Conservation (phyloP, 2,888 invertebrate genomes). For the Tachystola acroxantha region DNA sequence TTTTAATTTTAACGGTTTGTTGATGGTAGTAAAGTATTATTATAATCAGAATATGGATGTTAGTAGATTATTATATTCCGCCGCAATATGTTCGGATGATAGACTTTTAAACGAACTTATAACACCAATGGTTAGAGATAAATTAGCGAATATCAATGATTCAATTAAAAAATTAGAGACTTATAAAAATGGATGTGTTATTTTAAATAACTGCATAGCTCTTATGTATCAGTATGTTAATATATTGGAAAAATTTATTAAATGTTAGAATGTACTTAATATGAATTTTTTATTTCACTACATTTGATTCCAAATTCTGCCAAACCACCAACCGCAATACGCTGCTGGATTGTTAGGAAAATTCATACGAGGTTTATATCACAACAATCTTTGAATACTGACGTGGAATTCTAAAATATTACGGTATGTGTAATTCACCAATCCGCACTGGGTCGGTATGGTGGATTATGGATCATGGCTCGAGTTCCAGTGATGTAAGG, state of each 20-base stretch:
- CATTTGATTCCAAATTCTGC: too few species aligned
- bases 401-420: too few species aligned
- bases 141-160: conserved; percentile 41
- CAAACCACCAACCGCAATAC: too few species aligned
- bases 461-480: too few species aligned
- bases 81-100: conserved; percentile 59
- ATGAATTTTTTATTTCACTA: neutral
- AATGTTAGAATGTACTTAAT: conserved; percentile 48
- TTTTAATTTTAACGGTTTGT: conserved; percentile 79
- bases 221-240: conserved; percentile 67
- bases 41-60: conserved; percentile 57
- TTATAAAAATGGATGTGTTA: conserved; percentile 39
- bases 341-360: too few species aligned
- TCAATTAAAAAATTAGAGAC: conserved; percentile 44
- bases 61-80: conserved; percentile 62
- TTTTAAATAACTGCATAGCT: conserved; percentile 62
- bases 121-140: conserved; percentile 51
- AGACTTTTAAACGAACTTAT: conserved; percentile 54
- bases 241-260: conserved; percentile 72
- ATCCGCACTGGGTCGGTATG: too few species aligned
- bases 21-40: conserved; percentile 66
- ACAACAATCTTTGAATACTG: too few species aligned
- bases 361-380: too few species aligned
- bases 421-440: too few species aligned
- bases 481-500: too few species aligned